Percentiles rank a stretch among this genome's conserved stretches.
Conservation (phyloP, 2,888 invertebrate genomes). For the Chaitophorus viminalis region DNA sequence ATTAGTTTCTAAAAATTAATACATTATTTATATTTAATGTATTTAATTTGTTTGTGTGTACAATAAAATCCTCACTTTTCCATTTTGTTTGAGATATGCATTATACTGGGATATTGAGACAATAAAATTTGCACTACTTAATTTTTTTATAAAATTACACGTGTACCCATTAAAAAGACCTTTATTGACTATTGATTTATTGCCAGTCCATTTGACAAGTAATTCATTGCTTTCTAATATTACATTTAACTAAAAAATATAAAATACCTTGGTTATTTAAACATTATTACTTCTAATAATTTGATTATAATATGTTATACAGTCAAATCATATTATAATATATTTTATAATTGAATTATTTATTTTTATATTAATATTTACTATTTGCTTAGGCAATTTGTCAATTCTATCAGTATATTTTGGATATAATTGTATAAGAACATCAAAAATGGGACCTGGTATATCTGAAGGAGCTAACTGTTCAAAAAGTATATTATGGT, state of each 20-base stretch:
- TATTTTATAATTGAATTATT: not conserved
- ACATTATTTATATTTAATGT: not conserved
- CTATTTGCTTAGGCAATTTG: conserved; percentile 48
- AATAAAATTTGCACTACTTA: conserved; percentile 34
- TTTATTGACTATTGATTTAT: not conserved
- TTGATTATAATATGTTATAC: too few relatives aligned
- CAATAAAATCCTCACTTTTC: conserved; percentile 17
- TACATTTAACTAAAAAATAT: conserved; percentile 27
- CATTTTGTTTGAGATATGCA: conserved; percentile 31
- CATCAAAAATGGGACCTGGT: conserved; percentile 36
- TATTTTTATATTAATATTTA: conserved; percentile 3
- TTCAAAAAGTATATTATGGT: conserved; percentile 49
- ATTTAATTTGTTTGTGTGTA: not conserved
- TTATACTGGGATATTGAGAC: conserved; percentile 21
- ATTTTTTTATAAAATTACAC: conserved; percentile 44
- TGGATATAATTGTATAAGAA: conserved; percentile 38
- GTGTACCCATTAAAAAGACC: conserved; percentile 52
- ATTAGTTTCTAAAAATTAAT: too few relatives aligned
- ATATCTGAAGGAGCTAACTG: conserved; percentile 30
- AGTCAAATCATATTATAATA: too few relatives aligned
- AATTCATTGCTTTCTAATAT: conserved; percentile 51
- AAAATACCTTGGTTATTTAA: not conserved
- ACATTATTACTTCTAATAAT: not conserved
- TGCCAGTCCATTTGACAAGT: conserved; percentile 46
- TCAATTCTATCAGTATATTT: conserved; percentile 49